These are phyloP conservation scores for Scaptodrosophila latifasciaeformis DNA, from an alignment of 2,888 invertebrate genomes.

Conservation along the genomic window DNA sequence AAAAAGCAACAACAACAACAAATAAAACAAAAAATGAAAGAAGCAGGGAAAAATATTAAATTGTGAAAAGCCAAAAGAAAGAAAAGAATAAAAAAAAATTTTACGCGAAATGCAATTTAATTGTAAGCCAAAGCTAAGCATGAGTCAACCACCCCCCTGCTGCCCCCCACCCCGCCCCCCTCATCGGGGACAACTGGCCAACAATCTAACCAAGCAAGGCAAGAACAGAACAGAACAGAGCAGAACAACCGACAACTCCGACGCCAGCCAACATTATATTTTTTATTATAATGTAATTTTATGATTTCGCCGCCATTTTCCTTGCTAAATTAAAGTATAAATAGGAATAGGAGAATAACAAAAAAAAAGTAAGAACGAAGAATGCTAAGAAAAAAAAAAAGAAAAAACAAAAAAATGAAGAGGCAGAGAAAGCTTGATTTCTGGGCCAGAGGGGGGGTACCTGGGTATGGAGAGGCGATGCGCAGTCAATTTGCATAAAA, in stretches of 20 bases:
- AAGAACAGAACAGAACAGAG: background rate
- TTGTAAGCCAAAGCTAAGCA: slow-evolving; percentile 36
- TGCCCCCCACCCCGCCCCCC: no score
- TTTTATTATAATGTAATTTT: slow-evolving; percentile 65
- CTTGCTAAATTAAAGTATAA: slow-evolving; percentile 69
- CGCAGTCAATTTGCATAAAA: slow-evolving; percentile 74
- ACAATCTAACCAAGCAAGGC: no score
- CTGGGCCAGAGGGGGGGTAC: slow-evolving; percentile 1
- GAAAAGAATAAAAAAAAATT: slow-evolving; percentile 6
- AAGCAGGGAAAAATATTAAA: slow-evolving; percentile 42
- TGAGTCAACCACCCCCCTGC: background rate
- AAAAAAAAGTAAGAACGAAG: slow-evolving; percentile 19
- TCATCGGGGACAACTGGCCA: no score
- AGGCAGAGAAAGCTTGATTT: no score
- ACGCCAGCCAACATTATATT: slow-evolving; percentile 38
- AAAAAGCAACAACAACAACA: slow-evolving; percentile 34
- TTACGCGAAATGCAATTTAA: slow-evolving; percentile 62
- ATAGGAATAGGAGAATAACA: slow-evolving; percentile 55
- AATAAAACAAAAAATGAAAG: slow-evolving; percentile 5
- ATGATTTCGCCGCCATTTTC: slow-evolving; percentile 64
- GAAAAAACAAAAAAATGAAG: slow-evolving; percentile 19
- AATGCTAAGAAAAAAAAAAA: slow-evolving; percentile 18
- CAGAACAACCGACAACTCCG: slow-evolving; percentile 30
- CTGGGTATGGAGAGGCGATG: slow-evolving; percentile 37
- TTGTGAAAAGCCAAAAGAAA: slow-evolving; percentile 38